Conservation (phyloP, 1,140 invertebrate species). For the Ptiloglossa arizonensis region DNA sequence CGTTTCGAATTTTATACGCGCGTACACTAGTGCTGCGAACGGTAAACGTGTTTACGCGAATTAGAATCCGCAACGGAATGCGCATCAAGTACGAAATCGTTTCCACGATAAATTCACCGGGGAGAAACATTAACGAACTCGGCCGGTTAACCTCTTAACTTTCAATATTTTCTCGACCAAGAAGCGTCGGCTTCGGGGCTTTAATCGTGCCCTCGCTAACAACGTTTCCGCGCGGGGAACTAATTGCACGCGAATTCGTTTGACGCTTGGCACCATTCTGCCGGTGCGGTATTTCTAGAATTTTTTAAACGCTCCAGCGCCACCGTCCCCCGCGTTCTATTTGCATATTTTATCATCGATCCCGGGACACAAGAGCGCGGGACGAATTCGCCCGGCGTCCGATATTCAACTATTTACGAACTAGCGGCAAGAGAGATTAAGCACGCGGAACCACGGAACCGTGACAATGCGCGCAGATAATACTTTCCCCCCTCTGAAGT, state of each 20-base stretch:
- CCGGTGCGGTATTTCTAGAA: background rate
- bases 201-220: background rate
- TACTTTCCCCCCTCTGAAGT: background rate
- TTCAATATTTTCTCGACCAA: background rate
- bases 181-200: background rate
- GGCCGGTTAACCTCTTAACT: background rate
- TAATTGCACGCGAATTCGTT: conserved; percentile 9
- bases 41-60: too few relatives aligned
- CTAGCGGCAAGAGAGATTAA: background rate
- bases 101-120: background rate
- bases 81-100: background rate
- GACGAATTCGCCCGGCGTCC: background rate
- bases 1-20: too few relatives aligned
- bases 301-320: background rate
- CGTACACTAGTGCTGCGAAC: too few relatives aligned
- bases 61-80: too few relatives aligned
- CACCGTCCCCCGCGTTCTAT: background rate
- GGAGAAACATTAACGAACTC: background rate
- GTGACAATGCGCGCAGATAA: background rate
- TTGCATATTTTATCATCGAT: conserved; percentile 40
- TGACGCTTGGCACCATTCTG: background rate
- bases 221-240: background rate
- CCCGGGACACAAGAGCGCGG: too few relatives aligned
- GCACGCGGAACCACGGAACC: background rate
- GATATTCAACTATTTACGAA: background rate